phyloP scores from a whole-genome alignment of 1,140 invertebrate species.

The Planococcus citri region DNA sequence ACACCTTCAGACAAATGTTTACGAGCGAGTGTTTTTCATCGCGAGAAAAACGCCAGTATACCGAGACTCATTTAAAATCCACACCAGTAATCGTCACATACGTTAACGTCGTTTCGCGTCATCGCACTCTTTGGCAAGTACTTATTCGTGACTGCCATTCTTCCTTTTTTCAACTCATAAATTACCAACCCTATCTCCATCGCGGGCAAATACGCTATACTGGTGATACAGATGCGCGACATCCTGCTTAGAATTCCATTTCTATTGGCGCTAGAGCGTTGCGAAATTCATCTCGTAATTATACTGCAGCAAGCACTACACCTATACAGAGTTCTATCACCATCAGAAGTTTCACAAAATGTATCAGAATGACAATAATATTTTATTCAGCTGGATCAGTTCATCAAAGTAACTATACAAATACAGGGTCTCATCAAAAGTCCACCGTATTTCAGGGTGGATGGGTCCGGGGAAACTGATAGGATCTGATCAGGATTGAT shows the following conservation, averaged over 20 bases:
- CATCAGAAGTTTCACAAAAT: no score
- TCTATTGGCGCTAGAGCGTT: neutral
- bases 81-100: constrained; percentile 2
- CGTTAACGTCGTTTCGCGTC: constrained; percentile 5
- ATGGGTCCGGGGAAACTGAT: no score
- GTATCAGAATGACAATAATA: no score
- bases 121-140: neutral
- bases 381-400: no score
- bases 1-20: constrained; percentile 7
- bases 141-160: neutral
- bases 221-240: neutral
- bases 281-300: no score
- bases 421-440: no score
- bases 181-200: neutral
- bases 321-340: no score
- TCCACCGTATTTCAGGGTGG: no score
- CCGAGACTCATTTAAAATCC: constrained; percentile 2
- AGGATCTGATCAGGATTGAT: no score
- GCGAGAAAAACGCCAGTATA: neutral
- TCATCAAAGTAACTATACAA: no score
- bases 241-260: neutral
- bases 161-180: neutral
- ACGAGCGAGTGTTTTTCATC: neutral
- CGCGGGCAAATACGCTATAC: neutral
- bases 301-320: no score